These are phyloP conservation scores for Phycodurus eques DNA, from an alignment of 2,113 vertebrate genomes.

Conservation along the genomic window DNA sequence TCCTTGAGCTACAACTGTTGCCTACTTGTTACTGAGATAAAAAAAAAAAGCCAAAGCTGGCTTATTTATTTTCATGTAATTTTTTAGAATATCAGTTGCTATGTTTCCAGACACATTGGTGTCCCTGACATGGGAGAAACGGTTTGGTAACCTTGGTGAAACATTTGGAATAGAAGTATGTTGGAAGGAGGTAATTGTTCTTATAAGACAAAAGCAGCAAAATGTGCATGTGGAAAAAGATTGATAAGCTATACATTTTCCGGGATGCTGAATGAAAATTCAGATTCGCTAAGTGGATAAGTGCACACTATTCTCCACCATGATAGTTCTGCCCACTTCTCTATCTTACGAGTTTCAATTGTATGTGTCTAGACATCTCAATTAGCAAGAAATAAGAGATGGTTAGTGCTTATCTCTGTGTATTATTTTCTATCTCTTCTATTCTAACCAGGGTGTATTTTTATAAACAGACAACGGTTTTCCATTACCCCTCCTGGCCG, in stretches of 20 bases:
- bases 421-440: slow-evolving; percentile 40
- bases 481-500: slow-evolving; percentile 47
- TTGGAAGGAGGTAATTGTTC: slow-evolving; percentile 61
- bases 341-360: slow-evolving; percentile 71
- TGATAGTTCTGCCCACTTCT: slow-evolving; percentile 59
- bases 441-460: slow-evolving; percentile 33
- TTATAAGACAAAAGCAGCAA: slow-evolving; percentile 59
- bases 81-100: not conserved
- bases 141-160: slow-evolving; percentile 18
- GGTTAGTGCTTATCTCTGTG: slow-evolving; percentile 49
- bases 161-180: slow-evolving; percentile 35
- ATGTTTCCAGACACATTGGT: not conserved
- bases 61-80: too few relatives aligned
- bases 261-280: slow-evolving; percentile 49
- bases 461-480: slow-evolving; percentile 60
- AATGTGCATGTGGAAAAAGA: slow-evolving; percentile 61
- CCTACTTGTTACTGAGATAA: not conserved
- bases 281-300: slow-evolving; percentile 66
- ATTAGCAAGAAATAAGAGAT: slow-evolving; percentile 59
- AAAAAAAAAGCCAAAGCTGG: not conserved
- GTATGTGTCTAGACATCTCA: slow-evolving; percentile 75
- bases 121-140: not conserved
- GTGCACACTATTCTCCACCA: slow-evolving; percentile 43
- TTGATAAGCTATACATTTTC: slow-evolving; percentile 68
- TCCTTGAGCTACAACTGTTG: too few relatives aligned